These are phyloP conservation scores for Cephonodes hylas DNA, from an alignment of 2,888 invertebrate genomes.

Conservation along the genomic window DNA sequence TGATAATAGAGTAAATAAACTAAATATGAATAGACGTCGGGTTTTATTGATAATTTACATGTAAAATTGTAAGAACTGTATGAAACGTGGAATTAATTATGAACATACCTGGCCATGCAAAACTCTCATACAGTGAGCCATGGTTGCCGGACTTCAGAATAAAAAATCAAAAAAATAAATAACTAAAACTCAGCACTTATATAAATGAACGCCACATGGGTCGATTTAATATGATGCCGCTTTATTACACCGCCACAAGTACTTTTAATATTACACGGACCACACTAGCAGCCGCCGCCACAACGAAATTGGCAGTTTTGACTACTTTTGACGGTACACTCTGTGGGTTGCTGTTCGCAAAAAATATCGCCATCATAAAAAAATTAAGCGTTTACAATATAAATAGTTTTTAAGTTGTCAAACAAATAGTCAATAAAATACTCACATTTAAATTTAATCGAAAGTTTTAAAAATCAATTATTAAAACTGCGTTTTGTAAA, in stretches of 20 bases:
- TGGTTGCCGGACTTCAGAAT: constrained; percentile 77
- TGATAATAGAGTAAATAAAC: constrained; percentile 60
- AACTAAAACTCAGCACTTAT: constrained; percentile 41
- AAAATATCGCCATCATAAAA: not conserved
- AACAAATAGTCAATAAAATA: no score
- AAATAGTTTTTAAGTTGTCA: no score
- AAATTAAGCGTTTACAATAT: no score
- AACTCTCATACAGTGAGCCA: constrained; percentile 90
- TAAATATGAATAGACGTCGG: constrained; percentile 20
- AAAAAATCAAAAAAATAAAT: constrained; percentile 42
- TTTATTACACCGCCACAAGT: constrained; percentile 33
- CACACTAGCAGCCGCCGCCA: constrained; percentile 40
- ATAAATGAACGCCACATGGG: constrained; percentile 68
- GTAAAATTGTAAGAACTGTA: not conserved
- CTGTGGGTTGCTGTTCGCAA: constrained; percentile 16
- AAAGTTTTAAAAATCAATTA: no score
- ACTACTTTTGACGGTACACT: constrained; percentile 29
- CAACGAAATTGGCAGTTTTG: constrained; percentile 44
- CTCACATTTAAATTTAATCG: no score
- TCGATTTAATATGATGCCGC: constrained; percentile 41
- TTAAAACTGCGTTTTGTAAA: no score
- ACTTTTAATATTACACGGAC: constrained; percentile 33
- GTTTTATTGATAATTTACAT: constrained; percentile 14
- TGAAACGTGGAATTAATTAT: constrained; percentile 41
- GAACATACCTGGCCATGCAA: constrained; percentile 87